Conservation (phyloP, 2,113 vertebrate genomes). For the Hemichromis elongatus region DNA sequence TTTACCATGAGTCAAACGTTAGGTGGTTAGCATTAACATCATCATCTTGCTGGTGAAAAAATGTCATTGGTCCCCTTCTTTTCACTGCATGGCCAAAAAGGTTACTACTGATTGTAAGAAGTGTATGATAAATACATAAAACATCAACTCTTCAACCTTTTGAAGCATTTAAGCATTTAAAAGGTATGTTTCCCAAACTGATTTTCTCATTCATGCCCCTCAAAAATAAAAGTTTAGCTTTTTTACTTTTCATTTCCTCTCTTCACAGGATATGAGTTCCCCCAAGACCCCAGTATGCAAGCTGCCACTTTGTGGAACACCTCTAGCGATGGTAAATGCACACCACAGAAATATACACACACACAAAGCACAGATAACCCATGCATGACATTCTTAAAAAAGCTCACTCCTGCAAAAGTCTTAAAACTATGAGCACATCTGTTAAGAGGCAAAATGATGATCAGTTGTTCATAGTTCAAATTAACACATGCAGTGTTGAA, state of each 20-base stretch:
- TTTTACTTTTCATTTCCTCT: slow-evolving; percentile 24
- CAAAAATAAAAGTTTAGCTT: background rate
- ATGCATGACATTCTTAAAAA: background rate
- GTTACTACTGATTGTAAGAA: background rate
- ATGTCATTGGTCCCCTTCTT: background rate
- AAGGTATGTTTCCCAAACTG: too few species aligned
- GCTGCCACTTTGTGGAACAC: slow-evolving; percentile 85
- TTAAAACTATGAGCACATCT: background rate
- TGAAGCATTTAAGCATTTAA: background rate
- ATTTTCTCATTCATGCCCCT: too few species aligned
- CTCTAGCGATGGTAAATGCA: slow-evolving; percentile 80
- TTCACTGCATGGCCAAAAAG: background rate
- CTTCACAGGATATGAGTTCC: slow-evolving; percentile 81
- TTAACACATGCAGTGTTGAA: background rate
- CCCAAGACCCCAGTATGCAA: slow-evolving; percentile 78
- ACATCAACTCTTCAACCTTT: background rate
- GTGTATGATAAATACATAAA: background rate
- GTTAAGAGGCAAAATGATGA: background rate
- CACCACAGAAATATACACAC: background rate
- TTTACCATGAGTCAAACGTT: background rate
- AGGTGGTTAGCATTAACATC: background rate
- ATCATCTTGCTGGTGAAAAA: background rate
- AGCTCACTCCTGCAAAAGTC: background rate
- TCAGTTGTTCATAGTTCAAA: background rate
- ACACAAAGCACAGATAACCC: background rate